Evolutionary conservation across 2,888 invertebrate genomes (phyloP).

Genomic region (Helobdella robusta): DNA sequence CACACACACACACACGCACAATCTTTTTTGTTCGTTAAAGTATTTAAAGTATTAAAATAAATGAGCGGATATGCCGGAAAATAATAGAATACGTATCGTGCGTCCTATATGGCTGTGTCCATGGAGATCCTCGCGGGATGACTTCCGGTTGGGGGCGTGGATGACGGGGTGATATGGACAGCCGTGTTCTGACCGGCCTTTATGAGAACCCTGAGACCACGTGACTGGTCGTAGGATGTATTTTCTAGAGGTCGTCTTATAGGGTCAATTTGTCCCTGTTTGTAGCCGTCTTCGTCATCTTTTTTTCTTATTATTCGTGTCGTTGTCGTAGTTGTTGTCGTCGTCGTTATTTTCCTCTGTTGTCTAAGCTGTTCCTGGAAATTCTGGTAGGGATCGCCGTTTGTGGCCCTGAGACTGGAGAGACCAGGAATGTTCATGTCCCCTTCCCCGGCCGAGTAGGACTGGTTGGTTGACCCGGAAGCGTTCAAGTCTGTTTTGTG

Average conservation of each 20-base stretch:
- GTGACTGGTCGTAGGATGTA: neutral
- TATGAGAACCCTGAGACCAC: constrained; percentile 22
- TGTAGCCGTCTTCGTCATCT: neutral
- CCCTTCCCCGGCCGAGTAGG: constrained; percentile 25
- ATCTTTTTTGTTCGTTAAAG: too few relatives aligned
- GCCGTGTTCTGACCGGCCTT: constrained; percentile 26
- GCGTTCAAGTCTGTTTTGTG: neutral
- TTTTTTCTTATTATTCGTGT: neutral
- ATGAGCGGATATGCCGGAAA: too few relatives aligned
- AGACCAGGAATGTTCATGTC: constrained; percentile 24
- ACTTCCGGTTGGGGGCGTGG: constrained; percentile 23
- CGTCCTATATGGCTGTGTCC: constrained; percentile 18
- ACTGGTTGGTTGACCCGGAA: constrained; percentile 16
- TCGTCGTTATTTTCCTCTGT: neutral
- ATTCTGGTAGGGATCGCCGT: neutral
- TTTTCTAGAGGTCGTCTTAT: neutral
- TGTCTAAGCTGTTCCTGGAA: neutral
- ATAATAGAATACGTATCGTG: too few relatives aligned
- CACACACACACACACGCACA: too few relatives aligned
- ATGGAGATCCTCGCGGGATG: constrained; percentile 17
- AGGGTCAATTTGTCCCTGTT: neutral
- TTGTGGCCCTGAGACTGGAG: neutral
- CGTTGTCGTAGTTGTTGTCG: constrained; percentile 11
- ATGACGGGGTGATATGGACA: constrained; percentile 28
- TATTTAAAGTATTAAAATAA: too few relatives aligned